Conservation (phyloP, 2,888 invertebrate genomes). For the Uloborus plumipes region DNA sequence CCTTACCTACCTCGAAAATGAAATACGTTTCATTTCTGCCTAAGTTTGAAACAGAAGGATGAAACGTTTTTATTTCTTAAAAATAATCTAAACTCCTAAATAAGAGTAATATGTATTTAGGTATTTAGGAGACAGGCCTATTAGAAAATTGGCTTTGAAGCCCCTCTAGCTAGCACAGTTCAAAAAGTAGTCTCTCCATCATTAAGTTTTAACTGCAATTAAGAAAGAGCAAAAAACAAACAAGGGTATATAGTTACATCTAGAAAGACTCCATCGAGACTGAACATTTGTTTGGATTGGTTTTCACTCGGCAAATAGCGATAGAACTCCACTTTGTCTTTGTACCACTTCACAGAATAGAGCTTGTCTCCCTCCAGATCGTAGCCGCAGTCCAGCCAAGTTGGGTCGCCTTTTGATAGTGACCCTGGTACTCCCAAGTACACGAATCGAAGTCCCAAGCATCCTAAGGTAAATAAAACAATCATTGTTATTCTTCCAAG, state of each 20-base stretch:
- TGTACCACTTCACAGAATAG: slow-evolving; percentile 51
- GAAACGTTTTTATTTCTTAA: no score
- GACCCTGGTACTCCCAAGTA: slow-evolving; percentile 45
- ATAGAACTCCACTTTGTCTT: slow-evolving; percentile 51
- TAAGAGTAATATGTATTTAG: no score
- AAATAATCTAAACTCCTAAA: no score
- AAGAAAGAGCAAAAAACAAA: neutral
- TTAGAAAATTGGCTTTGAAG: no score
- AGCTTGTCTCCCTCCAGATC: slow-evolving; percentile 47
- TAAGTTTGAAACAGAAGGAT: no score
- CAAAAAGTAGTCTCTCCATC: no score
- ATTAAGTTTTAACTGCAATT: no score
- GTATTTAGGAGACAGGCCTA: no score
- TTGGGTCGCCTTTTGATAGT: slow-evolving; percentile 32
- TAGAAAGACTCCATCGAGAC: slow-evolving; percentile 39
- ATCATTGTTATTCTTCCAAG: neutral
- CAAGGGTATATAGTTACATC: slow-evolving; percentile 33
- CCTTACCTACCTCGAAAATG: no score
- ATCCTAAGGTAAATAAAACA: neutral
- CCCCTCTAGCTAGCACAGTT: no score
- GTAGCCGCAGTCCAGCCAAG: slow-evolving; percentile 50
- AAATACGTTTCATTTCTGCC: no score
- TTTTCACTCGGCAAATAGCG: slow-evolving; percentile 37
- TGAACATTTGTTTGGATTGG: slow-evolving; percentile 49
- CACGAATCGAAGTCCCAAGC: slow-evolving; percentile 26